phyloP scores from a whole-genome alignment of 2,113 vertebrate genomes.

The Gymnarchus niloticus region DNA sequence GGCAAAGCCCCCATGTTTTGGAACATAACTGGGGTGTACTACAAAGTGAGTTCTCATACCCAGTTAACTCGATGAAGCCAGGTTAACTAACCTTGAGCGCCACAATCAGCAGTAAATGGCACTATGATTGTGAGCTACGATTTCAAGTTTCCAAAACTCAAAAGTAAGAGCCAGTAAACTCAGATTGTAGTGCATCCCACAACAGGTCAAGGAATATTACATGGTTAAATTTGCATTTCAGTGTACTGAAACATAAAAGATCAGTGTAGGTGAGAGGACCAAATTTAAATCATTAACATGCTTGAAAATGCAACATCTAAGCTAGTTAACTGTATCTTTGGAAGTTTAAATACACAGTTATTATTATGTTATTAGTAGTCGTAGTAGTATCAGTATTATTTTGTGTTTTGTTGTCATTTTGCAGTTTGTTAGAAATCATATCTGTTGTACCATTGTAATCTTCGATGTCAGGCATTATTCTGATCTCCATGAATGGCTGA shows the following conservation, averaged over 20 bases:
- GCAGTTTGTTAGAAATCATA: constrained; percentile 16
- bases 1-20: not conserved
- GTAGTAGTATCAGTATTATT: not conserved
- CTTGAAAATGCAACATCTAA: not conserved
- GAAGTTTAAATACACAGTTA: not conserved
- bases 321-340: not conserved
- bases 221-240: not conserved
- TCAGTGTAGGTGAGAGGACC: not conserved
- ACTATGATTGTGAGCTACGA: too few species aligned
- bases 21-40: too few species aligned
- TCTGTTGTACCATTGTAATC: constrained; percentile 18
- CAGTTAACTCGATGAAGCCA: too few species aligned
- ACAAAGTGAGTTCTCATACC: too few species aligned
- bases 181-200: too few species aligned
- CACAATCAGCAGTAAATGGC: too few species aligned
- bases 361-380: not conserved
- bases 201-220: not conserved
- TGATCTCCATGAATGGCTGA: too few species aligned
- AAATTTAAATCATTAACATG: not conserved
- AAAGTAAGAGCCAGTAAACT: too few species aligned
- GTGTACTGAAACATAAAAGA: not conserved
- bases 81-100: too few species aligned
- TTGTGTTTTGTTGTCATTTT: not conserved
- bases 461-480: not conserved
- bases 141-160: too few species aligned